Percentiles rank a stretch among this genome's conserved stretches.
These are phyloP conservation scores for Anoura caudifer DNA, from an alignment of 2,113 vertebrate species.

Conservation along the genomic window DNA sequence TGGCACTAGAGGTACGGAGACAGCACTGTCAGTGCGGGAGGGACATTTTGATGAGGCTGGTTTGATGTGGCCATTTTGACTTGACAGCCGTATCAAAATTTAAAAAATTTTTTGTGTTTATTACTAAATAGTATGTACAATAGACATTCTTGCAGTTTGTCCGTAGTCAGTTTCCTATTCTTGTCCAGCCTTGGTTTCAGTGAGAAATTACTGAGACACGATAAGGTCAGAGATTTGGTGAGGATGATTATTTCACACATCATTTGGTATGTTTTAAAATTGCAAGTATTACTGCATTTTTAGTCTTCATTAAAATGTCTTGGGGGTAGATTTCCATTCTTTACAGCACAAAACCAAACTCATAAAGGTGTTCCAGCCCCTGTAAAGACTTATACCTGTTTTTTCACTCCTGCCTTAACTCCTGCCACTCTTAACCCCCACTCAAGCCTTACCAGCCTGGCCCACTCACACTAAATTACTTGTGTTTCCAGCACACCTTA, in stretches of 20 bases:
- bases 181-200: neutral
- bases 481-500: neutral
- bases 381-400: neutral
- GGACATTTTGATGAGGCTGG: neutral
- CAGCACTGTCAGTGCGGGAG: neutral
- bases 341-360: neutral
- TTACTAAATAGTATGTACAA: neutral
- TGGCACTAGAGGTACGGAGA: neutral
- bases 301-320: neutral
- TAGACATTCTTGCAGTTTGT: neutral
- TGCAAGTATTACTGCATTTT: neutral
- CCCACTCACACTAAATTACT: neutral
- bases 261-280: conserved; percentile 7
- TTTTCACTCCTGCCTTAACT: neutral
- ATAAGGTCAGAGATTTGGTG: conserved; percentile 10
- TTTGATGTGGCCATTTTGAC: neutral
- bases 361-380: neutral
- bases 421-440: neutral
- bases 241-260: neutral
- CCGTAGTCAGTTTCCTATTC: neutral
- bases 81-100: neutral
- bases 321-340: neutral
- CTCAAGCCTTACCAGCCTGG: neutral
- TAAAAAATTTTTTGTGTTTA: neutral
- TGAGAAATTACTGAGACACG: neutral